Evolutionary conservation across 2,888 invertebrate genomes (phyloP), one percentile per base, ranked within the genome.

Genomic region (Phaonia tiefii): DNA sequence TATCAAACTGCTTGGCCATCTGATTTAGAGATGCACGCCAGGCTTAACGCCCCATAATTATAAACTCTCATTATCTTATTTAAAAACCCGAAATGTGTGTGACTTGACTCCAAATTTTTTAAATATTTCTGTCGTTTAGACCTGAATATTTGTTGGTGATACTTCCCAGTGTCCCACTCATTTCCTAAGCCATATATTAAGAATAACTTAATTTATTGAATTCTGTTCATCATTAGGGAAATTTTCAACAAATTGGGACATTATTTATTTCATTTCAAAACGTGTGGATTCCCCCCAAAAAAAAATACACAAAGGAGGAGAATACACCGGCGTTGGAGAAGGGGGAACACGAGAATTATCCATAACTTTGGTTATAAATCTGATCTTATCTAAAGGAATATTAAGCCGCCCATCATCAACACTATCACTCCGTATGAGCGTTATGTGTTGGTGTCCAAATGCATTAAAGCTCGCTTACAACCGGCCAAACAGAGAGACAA

Each of bases 371-470:
- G 70, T 71, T 77, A 80, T 80, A 77, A 81, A 78, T 78, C 78
- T 81, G 78, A 81, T 81, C 81, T 81, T 81, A 81, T 81, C 81
- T 78, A 72, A 75, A 72, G 72, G 78, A 17, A 75, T 81, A 65
- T 78, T 78, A 78, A 81, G 81, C 81, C 81, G 81, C 81, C 78
- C 78, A 81, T 39, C 81, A 78, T 75, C 74, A 58, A 77, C 70
- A 74, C 70, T 37, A 46, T 66, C 54, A 75, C 67, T 77, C 74
- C 72, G 76, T 75, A 71, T 77, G 77, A 67, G 51, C 51, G 74
- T 81, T 71, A 56, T 81, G 81, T 78, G 81, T 81, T 81, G 81
- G 81, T 81, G 81, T 78, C 81, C 69, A 56, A 81, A 81, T 65
- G 75, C 81, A 81, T 81, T 81, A 81, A 81, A 75, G 75, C 75